Evolutionary conservation across 2,888 invertebrate genomes (phyloP), one percentile per base, ranked within the genome.

Genomic region (Arrhopalites spinosus): DNA sequence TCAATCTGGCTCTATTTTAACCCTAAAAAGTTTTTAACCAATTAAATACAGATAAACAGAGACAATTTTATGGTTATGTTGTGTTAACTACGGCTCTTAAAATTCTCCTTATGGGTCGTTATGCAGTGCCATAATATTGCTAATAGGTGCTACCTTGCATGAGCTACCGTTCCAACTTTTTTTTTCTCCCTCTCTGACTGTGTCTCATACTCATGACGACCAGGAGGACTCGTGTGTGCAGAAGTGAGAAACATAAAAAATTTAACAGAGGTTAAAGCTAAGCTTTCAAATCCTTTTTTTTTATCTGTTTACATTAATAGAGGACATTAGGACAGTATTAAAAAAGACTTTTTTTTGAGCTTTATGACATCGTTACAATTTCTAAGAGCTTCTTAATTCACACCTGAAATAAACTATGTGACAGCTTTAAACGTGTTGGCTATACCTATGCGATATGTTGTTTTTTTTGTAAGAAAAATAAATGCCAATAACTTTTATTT

Each of bases 21-120:
- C 71, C 53, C 53, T 61, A 30, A 74, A 74, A 68, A 47, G 25
- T 68, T 68, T n/a, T 47, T 53, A 74, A 74, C 68, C 74, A 74
- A 74, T 74, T 74, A 74, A 68, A 67, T 50, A 61, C 27, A 74
- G 74, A 74, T 74, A 74, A 74, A 74, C 74, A 74, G 66, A 47
- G 47, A 45, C 45, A 71, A 71, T 59, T 74, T 68, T 68, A 74
- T 74, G 73, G 73, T 74, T 74, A 77, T 77, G 73, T 77, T 53
- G 77, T 77, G 77, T 77, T 77, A 77, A 77, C 53, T 59, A 70
- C 61, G 59, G 61, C 64, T 77, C 77, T 77, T 77, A 74, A 74
- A 77, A 74, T 70, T 70, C 68, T 47, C 25, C 56, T 77, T 77
- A 70, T 71, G 70, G 66, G 66, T 64, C 74, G 43, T 71, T 59